A percentile compares a stretch with the other conserved stretches of the same genome.
These are phyloP conservation scores for Lasioglossum malachurum DNA, from an alignment of 2,888 invertebrate genomes.

Conservation along the genomic window DNA sequence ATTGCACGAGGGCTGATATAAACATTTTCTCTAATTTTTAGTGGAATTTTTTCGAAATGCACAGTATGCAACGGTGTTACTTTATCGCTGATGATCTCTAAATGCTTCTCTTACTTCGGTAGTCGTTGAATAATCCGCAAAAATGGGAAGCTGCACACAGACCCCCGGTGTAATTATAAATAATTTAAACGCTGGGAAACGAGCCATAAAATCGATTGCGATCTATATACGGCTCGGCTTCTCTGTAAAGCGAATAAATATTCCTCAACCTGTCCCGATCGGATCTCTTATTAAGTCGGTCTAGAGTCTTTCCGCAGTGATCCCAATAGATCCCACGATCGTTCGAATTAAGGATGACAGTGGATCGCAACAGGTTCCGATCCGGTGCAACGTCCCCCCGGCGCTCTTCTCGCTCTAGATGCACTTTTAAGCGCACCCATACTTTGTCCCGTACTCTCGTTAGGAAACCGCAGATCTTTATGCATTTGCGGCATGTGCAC, in stretches of 20 bases:
- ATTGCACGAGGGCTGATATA: not conserved
- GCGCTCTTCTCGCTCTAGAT: slow-evolving; percentile 14
- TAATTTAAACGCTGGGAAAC: slow-evolving; percentile 9
- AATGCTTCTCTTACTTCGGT: not conserved
- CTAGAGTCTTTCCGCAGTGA: not conserved
- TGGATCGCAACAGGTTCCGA: not conserved
- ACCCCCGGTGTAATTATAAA: not conserved
- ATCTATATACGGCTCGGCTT: not conserved
- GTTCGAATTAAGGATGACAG: slow-evolving; percentile 2
- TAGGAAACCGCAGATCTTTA: not conserved
- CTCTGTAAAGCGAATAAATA: slow-evolving; percentile 6
- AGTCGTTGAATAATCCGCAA: not conserved
- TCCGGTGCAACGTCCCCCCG: slow-evolving; percentile 13
- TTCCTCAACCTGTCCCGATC: slow-evolving; percentile 5
- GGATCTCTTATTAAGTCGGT: slow-evolving; percentile 7
- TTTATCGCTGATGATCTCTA: not conserved
- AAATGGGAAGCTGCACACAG: not conserved
- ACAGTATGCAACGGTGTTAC: not conserved
- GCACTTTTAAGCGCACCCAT: not conserved
- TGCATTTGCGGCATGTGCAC: not conserved
- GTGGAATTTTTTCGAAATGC: not conserved
- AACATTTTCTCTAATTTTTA: not conserved
- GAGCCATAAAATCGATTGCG: not conserved
- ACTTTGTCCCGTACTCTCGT: not conserved
- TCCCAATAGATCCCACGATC: slow-evolving; percentile 1